Base-by-base conservation (phyloP, 2,888 invertebrate genomes). In the Rhagophthalmus giganteus region DNA sequence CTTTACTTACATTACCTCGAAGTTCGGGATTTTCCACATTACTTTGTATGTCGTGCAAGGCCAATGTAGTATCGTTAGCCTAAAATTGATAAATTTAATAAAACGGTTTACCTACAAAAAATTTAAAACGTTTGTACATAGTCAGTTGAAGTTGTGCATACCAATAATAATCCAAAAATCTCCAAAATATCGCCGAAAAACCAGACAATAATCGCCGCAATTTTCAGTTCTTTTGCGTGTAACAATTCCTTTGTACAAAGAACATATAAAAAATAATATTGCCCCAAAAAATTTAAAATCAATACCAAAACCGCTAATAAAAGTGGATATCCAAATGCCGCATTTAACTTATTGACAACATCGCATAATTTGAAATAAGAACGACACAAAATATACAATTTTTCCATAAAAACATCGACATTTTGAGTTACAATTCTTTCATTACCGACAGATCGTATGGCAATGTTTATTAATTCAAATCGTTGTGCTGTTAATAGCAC, bases 1-100 rank as follows among this genome's bases (percentile, higher is more conserved):
- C n/a, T 13, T 9, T 15, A 64, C 69, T 67, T 57, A 76, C 77
- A 56, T 75, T 63, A 0, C 69, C 66, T 54, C 76, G 76, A 14
- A 77, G 69, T 49, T 70, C 66, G 14, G 71, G 65, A 47, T 76
- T 74, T 10, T 65, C 61, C 2, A 69, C 62, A 54, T 71, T 67
- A 34, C 72, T 70, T 37, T 74, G 67, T 9, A 77, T 67, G 50
- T 74, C 71, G 62, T 78, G 77, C 2, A 77, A 56, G 34, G 71
- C 64, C 10, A 74, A 52, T 1, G 77, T 72, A 31, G 75, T 68
- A 20, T 67, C 67, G 4, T 72, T 74, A 0, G 76, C 74, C 77
- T 78, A 57, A 12, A 49, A 9, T 42, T 32, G 3, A 26, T 25
- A 46, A 47, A 16, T 31, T 39, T 25, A n/a, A 28, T 6, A 5